Evolutionary conservation across 2,797 vertebrate species (phyloP), one percentile per base, ranked within the genome.

Genomic region (Novumbra hubbsi): DNA sequence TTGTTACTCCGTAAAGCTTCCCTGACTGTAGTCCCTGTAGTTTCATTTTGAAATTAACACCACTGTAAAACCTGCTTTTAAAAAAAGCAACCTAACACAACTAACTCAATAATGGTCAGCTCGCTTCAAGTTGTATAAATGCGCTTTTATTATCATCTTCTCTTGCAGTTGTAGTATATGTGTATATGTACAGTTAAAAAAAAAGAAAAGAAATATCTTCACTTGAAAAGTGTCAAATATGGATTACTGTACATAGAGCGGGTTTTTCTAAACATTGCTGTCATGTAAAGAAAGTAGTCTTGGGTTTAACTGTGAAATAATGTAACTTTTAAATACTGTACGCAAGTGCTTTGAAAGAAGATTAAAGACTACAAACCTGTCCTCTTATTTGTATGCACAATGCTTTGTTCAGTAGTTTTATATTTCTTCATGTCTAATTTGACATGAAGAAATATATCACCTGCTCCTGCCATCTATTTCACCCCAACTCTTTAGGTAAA

Each of bases 211-310:
- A 88, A 85, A 85, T 84, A 86, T 81, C 78, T 88, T 83, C 87
- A 80, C 83, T 86, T 88, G 73, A 62, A 45, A 66, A 38, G 66
- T 88, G 71, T 84, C 63, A 78, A 79, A 88, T 92, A 77, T 90
- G 80, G 89, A 88, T 85, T 79, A 86, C 78, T 93, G 91, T 93
- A 94, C 83, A 92, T 90, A 92, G 71, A 72, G 62, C 79, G 66
- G 80, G 79, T 62, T 88, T 89, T 89, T 89, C 75, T 89, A 87
- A 86, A 86, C 85, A 78, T 85, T 86, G 60, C 79, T 90, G 84
- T 85, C 67, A 87, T 79, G 57, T 85, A 63, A 88, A 80, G 78
- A 75, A 67, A 85, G 74, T 87, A 80, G 73, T 76, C 80, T 78
- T 70, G 74, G 78, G 38, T 66, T 84, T 87, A 84, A 60, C 84